Percentiles rank a stretch among this genome's conserved stretches.
These are phyloP conservation scores for Mormyrops boulengeri DNA, from an alignment of 2,797 vertebrate genomes.

Conservation along the genomic window DNA sequence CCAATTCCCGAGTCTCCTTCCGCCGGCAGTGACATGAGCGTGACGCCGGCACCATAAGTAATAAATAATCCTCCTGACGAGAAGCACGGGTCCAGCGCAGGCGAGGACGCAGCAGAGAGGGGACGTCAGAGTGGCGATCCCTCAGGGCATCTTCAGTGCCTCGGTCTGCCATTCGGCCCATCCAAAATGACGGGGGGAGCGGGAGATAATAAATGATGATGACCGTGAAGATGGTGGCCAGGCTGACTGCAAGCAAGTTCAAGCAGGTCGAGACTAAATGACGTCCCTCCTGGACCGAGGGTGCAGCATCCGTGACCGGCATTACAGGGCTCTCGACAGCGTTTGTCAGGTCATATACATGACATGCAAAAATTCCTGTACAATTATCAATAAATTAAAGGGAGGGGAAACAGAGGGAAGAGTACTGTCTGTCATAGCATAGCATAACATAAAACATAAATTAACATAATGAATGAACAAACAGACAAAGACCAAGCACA, in stretches of 20 bases:
- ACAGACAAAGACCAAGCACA: not conserved
- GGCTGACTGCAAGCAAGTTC: not conserved
- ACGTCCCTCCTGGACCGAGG: not conserved
- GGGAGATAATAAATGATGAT: not conserved
- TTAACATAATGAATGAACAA: not conserved
- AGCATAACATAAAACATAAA: not conserved
- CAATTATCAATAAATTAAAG: not conserved
- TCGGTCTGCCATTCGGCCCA: not conserved
- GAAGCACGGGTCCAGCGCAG: constrained; percentile 43
- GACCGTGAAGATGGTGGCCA: not conserved
- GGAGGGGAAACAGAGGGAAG: not conserved
- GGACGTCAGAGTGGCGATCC: constrained; percentile 29
- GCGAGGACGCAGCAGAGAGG: not conserved
- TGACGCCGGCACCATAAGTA: constrained; percentile 49
- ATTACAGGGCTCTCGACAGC: not conserved
- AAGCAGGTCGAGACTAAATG: not conserved
- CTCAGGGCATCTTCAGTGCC: not conserved
- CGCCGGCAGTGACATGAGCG: constrained; percentile 50
- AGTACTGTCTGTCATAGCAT: not conserved
- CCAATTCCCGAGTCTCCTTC: constrained; percentile 49
- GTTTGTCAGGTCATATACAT: not conserved
- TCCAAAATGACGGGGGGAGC: not conserved
- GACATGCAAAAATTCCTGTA: not conserved
- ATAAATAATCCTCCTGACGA: constrained; percentile 34
- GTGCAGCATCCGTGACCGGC: not conserved